Conservation (phyloP, 2,113 vertebrate genomes). For the Callipepla squamata region DNA sequence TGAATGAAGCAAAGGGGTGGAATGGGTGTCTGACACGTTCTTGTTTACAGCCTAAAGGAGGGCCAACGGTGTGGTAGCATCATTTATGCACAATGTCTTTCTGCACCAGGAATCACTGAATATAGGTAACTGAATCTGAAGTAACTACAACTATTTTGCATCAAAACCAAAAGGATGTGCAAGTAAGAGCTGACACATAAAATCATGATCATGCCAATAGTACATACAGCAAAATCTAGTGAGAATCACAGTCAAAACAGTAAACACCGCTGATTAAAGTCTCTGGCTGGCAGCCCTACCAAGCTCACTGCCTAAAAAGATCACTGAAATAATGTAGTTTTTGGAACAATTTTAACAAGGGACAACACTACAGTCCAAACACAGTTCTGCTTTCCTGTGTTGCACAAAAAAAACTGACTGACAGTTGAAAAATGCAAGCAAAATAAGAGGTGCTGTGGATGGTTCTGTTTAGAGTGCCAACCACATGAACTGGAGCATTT, state of each 20-base stretch:
- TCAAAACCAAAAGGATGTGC: not conserved
- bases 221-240: not conserved
- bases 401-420: not conserved
- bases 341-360: not conserved
- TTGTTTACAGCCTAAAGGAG: not conserved
- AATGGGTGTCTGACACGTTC: not conserved
- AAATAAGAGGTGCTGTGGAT: not conserved
- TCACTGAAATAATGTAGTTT: not conserved
- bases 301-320: not conserved
- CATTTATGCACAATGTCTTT: not conserved
- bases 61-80: not conserved
- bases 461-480: not conserved
- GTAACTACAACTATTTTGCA: not conserved
- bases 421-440: not conserved
- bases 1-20: no score
- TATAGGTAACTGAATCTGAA: not conserved
- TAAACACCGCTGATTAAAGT: accelerated
- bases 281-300: not conserved
- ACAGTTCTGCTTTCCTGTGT: not conserved
- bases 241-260: not conserved
- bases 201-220: not conserved
- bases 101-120: not conserved
- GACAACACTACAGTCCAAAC: not conserved
- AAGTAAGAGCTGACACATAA: not conserved
- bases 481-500: not conserved